These are phyloP conservation scores for Euplexia lucipara DNA, from an alignment of 2,888 invertebrate genomes.

Conservation along the genomic window DNA sequence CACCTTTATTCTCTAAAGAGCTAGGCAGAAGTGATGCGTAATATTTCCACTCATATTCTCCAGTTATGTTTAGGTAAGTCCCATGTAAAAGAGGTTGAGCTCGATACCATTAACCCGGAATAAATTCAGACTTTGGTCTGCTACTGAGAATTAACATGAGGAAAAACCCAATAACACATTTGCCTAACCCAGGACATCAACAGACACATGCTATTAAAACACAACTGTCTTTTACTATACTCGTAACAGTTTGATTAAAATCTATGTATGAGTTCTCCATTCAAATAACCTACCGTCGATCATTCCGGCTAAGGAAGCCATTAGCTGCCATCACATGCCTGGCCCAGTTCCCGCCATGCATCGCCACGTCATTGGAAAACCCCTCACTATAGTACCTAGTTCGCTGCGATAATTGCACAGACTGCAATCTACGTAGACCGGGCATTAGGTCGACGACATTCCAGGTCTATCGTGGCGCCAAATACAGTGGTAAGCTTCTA, in stretches of 20 bases:
- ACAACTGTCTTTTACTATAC: background rate
- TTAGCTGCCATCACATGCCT: slow-evolving; percentile 42
- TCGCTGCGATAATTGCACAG: slow-evolving; percentile 47
- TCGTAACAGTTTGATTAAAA: background rate
- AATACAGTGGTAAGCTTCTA: slow-evolving; percentile 27
- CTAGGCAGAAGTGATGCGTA: too few relatives aligned
- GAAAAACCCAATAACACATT: too few relatives aligned
- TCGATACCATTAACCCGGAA: too few relatives aligned
- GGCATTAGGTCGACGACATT: slow-evolving; percentile 57
- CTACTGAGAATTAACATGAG: too few relatives aligned
- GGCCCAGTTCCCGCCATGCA: slow-evolving; percentile 53
- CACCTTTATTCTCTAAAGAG: too few relatives aligned
- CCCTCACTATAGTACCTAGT: slow-evolving; percentile 39
- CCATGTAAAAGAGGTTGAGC: too few relatives aligned
- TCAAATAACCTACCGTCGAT: slow-evolving; percentile 14
- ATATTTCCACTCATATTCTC: too few relatives aligned
- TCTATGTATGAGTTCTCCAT: background rate
- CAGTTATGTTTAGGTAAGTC: too few relatives aligned
- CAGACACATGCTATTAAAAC: background rate
- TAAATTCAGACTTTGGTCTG: too few relatives aligned
- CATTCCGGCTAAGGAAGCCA: slow-evolving; percentile 35
- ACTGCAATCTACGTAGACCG: slow-evolving; percentile 49
- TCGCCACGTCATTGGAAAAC: slow-evolving; percentile 58
- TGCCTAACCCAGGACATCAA: too few relatives aligned
- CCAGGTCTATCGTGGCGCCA: slow-evolving; percentile 34